Evolutionary conservation across 2,113 vertebrate species (phyloP), one percentile per base, ranked within the genome.

Genomic region (Sinocyclocheilus anophthalmus): DNA sequence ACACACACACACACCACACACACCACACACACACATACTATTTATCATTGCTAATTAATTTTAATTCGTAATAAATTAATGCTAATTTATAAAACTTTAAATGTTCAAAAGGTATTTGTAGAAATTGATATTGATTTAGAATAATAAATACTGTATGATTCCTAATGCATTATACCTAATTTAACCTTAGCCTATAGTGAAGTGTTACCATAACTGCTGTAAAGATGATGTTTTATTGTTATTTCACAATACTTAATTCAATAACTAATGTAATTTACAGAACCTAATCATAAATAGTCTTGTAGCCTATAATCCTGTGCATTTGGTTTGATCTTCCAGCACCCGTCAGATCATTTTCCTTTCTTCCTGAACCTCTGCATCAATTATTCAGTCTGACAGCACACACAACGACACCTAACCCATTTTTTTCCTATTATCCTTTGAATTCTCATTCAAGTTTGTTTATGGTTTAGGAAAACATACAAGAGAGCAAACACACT

Each of bases 361-460:
- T 1, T 50, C 6, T 80, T 59, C 37, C 30, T 42, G 33, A 42
- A 42, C 11, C 20, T 42, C 3, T 24, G 26, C 57, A 55, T 85
- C 70, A 83, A 39, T 82, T 83, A 69, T 57, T 59, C 42, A 42
- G 55, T 5, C 30, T 72, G 33, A 88, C 48, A 61, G n/a, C 75
- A 72, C 48, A 82, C 53, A 55, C 73, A 77, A 42, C 1, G 10
- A 37, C 82, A 50, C 16, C 39, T 24, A 69, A 57, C 33, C 55
- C 14, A 33, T 12, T 33, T 85, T 33, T 81, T 57, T 18, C 18
- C 33, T 59, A 26, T 7, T 83, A 57, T 72, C 20, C 39, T 0
- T 14, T 72, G 45, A 75, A 79, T 69, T 79, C n/a, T 55, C 63
- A 86, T 85, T 12, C 76, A 55, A 78, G 77, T 61, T 18, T 83